Conservation (phyloP, 2,797 vertebrate species). For the Corythornis leucogaster region DNA sequence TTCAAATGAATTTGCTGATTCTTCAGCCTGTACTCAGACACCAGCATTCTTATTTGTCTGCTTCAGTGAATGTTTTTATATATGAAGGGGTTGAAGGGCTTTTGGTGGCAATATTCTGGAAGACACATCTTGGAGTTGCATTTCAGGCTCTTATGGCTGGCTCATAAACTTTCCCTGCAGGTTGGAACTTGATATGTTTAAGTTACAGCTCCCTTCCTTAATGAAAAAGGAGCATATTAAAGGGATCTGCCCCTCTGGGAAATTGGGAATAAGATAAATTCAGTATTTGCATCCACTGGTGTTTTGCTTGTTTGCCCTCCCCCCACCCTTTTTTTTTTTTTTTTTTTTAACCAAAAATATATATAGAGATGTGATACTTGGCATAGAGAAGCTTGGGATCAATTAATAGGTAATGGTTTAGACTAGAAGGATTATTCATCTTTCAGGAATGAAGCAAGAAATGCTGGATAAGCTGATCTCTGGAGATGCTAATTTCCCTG, state of each 20-base stretch:
- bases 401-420: background rate
- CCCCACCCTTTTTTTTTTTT: background rate
- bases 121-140: background rate
- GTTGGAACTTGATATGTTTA: background rate
- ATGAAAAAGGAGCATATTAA: background rate
- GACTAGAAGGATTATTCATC: background rate
- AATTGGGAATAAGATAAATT: background rate
- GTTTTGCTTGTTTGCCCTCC: background rate
- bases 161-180: background rate
- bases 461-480: background rate
- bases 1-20: conserved; percentile 63
- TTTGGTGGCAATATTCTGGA: conserved; percentile 46
- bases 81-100: background rate
- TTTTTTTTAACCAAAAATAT: background rate
- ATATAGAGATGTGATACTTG: background rate
- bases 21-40: conserved; percentile 12
- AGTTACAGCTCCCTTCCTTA: background rate
- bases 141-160: background rate
- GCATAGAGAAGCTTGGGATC: background rate
- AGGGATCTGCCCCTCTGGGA: background rate
- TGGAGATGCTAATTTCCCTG: background rate
- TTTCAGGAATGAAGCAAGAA: background rate
- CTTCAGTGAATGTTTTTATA: background rate
- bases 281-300: background rate
- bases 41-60: conserved; percentile 18